These are phyloP conservation scores for Ammodramus savannarum DNA, from an alignment of 2,113 vertebrate species.

Conservation along the genomic window DNA sequence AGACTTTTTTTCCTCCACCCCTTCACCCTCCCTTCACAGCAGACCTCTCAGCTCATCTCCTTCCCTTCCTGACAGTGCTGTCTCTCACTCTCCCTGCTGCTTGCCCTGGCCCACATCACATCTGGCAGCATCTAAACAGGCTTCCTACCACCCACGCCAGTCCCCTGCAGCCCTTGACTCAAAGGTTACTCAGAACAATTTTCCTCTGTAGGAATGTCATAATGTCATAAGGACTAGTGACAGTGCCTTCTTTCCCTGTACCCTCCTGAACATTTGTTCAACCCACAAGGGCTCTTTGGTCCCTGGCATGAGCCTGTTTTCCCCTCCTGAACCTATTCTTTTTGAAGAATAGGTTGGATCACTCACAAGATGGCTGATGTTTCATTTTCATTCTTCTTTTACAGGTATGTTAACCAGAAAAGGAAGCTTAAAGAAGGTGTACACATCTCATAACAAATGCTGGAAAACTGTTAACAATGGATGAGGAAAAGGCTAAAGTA, in stretches of 20 bases:
- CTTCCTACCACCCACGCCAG: neutral
- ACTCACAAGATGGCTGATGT: neutral
- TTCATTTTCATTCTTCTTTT: neutral
- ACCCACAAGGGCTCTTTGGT: neutral
- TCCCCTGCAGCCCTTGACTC: neutral
- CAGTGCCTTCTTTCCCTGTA: neutral
- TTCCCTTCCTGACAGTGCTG: neutral
- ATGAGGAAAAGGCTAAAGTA: neutral
- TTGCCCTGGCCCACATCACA: neutral
- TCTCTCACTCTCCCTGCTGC: neutral
- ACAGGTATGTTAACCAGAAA: neutral
- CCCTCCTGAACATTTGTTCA: neutral
- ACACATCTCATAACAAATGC: neutral
- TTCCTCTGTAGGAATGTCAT: neutral
- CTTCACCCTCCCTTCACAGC: neutral
- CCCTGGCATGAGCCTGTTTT: neutral
- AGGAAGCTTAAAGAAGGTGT: neutral
- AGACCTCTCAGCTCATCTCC: neutral
- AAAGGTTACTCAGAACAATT: neutral
- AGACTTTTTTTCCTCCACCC: neutral
- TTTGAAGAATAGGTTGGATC: neutral
- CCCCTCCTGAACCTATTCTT: neutral
- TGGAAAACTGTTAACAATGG: neutral
- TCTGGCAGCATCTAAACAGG: neutral
- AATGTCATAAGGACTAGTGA: neutral